Conservation (phyloP, 1,140 invertebrate species). For the Pachyrhynchus sulphureomaculatus region DNA sequence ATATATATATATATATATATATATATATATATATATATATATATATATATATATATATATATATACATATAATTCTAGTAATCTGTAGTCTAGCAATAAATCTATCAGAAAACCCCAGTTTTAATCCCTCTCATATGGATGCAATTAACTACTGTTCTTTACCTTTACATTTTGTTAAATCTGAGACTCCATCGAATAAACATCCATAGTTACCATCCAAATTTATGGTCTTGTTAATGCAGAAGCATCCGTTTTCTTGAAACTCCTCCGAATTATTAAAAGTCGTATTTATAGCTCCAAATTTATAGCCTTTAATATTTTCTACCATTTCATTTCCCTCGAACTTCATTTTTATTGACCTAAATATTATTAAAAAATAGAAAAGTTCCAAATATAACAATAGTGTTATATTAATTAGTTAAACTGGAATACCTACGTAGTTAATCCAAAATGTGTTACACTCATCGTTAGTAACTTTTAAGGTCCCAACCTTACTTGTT, state of each 20-base stretch:
- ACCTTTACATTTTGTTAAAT: slow-evolving; percentile 47
- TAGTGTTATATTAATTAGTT: too few relatives aligned
- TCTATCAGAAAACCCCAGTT: too few relatives aligned
- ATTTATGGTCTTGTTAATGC: slow-evolving; percentile 41
- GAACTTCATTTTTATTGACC: slow-evolving; percentile 10
- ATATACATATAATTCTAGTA: too few relatives aligned
- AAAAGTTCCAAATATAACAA: too few relatives aligned
- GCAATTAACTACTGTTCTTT: slow-evolving; percentile 22
- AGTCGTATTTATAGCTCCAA: slow-evolving; percentile 32
- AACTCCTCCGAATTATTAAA: slow-evolving; percentile 32
- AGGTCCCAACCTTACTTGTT: too few relatives aligned
- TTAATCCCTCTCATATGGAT: too few relatives aligned
- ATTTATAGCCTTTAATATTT: slow-evolving; percentile 42
- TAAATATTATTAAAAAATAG: too few relatives aligned
- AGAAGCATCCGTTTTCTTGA: slow-evolving; percentile 45
- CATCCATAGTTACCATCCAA: slow-evolving; percentile 43
- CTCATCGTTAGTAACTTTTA: too few relatives aligned
- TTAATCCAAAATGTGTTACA: too few relatives aligned
- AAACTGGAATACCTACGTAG: too few relatives aligned
- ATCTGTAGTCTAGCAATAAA: too few relatives aligned
- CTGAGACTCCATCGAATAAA: slow-evolving; percentile 47
- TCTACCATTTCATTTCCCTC: slow-evolving; percentile 30
- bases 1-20: background rate
- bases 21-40: slow-evolving; percentile 1
- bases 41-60: too few relatives aligned